A percentile compares a stretch with the other conserved stretches of the same genome.
phyloP scores from a whole-genome alignment of 2,888 invertebrate species.

The Nysson spinosus region DNA sequence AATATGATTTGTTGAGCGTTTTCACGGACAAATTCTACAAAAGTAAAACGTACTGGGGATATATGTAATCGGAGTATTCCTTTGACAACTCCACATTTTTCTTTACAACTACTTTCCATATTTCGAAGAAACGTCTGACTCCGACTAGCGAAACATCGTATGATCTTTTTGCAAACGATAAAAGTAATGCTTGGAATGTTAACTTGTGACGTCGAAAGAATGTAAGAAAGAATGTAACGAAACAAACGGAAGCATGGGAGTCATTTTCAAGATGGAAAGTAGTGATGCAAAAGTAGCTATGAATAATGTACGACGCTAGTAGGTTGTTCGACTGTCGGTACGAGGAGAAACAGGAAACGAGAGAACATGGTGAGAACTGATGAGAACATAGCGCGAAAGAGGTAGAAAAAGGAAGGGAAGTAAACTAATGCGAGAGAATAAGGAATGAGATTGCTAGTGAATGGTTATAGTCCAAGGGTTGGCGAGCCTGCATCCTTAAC shows the following conservation, averaged over 20 bases:
- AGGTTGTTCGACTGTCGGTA: slow-evolving; percentile 28
- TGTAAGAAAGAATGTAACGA: not conserved
- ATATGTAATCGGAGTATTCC: no score
- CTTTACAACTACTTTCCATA: no score
- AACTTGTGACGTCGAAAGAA: not conserved
- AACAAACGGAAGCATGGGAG: slow-evolving; percentile 14
- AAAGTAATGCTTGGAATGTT: no score
- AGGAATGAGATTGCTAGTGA: slow-evolving; percentile 59
- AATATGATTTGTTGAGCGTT: no score
- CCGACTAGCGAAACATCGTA: no score
- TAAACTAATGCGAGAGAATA: slow-evolving; percentile 50
- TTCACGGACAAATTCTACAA: no score
- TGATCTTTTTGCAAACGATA: no score
- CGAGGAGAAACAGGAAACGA: slow-evolving; percentile 15
- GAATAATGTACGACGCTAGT: slow-evolving; percentile 58
- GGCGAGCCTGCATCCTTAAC: no score
- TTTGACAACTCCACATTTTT: no score
- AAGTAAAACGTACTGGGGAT: no score
- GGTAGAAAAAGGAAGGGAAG: slow-evolving; percentile 10
- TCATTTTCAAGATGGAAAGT: slow-evolving; percentile 56
- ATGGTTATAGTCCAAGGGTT: slow-evolving; percentile 35
- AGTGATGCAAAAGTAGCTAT: slow-evolving; percentile 58
- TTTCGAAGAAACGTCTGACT: no score
- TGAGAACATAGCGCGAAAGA: slow-evolving; percentile 19
- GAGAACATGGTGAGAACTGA: slow-evolving; percentile 8